Base-by-base conservation (phyloP, 2,113 vertebrate species). In the Tychaedon coryphoeus region DNA sequence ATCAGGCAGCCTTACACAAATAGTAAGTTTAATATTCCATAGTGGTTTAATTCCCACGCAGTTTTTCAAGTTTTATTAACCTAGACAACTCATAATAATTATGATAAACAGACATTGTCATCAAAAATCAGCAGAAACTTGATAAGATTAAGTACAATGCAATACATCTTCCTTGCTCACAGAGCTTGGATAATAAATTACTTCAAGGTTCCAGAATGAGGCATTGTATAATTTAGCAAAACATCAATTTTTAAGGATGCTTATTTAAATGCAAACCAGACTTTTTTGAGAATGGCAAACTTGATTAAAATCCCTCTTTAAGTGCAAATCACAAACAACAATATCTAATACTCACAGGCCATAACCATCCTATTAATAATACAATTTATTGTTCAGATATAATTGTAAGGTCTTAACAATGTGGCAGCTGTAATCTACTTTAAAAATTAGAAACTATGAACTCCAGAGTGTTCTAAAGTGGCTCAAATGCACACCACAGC, bases 81-180 rank as follows among this genome's bases (percentile, higher is more conserved):
- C 85, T 85, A 96, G 97, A 95, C 96, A 97, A 92, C 86, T 97
- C 51, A 45, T 88, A 98, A 97, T 98, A 98, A 98, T 98, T 98
- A 98, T 98, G 97, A 98, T 98, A 98, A 98, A 98, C 97, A 98
- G 95, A 87, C 74, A 97, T 83, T 98, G 97, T 97, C 97, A 97
- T 96, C 96, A 97, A 92, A 98, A 95, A 97, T 97, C 96, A 98
- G 94, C 94, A 96, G 95, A 96, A 94, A 93, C 93, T 95, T 97
- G 94, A 96, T 97, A 97, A 97, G 97, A 98, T 98, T 97, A 97
- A 97, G 81, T 72, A 88, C 92, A 97, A 96, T 92, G 93, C 90
- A 97, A 95, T 97, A 91, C 69, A 97, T 98, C 96, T 97, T 98
- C 83, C 81, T 95, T 95, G 92, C 96, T 93, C 94, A 56, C 50